Evolutionary conservation across 1,140 invertebrate species (phyloP), one percentile per base, ranked within the genome.

Genomic region (Thrips palmi): DNA sequence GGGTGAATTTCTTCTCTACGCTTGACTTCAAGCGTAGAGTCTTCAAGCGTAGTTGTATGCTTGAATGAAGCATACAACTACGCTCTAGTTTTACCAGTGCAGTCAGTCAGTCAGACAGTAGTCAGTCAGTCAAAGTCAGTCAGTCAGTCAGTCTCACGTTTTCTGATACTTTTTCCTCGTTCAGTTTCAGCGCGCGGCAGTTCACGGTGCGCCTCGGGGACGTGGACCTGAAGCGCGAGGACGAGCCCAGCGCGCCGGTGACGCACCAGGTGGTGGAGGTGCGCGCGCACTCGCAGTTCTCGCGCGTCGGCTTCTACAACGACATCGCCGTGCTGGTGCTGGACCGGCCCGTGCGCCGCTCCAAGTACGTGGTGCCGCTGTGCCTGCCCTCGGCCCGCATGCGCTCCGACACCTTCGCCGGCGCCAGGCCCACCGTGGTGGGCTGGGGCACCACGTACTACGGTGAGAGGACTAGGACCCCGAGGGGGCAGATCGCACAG

Each of bases 361-460:
- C 72, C 2, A 74, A 80, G 49, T 91, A 89, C 52, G 75, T 89
- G 8, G 79, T 84, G 42, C 86, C 88, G 1, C 71, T 92, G 30
- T 93, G 87, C 55, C 57, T 92, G 24, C 87, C 88, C 0, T 62
- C 63, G 8, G 57, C 56, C 1, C 56, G 64, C 18, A 58, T 71
- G 27, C 57, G 59, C 12, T 53, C 57, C 2, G 65, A 74, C 40
- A 61, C 57, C 21, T 80, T 81, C 47, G 67, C 74, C 14, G 80
- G 80, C 1, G 60, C 63, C 14, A 68, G 75, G 43, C 79, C 80
- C 1, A 88, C 84, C 0, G 85, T 91, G 0, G 80, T 88, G 10
- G 85, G 85, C n/a, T 92, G 85, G 84, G 86, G 87, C 15, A 84
- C 78, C 5, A 81, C 81, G 2, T 78, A 81, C 49, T 79, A 86